Evolutionary conservation across 23 tunicate species (phyloP).

Genomic region (Halocynthia roretzi): DNA sequence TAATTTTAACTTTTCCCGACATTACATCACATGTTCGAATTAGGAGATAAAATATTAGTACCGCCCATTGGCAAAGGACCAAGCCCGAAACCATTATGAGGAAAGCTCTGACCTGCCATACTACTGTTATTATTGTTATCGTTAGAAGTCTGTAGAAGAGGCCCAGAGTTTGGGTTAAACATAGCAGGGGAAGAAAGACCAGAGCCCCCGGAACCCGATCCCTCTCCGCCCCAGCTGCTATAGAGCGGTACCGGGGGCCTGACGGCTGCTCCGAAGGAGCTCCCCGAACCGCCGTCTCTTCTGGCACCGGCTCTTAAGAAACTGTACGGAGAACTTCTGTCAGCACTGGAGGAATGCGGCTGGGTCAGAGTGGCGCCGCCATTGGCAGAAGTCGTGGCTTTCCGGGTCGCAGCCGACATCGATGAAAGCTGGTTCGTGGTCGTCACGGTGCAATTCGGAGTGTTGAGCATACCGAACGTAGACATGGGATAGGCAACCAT

Average conservation of each 20-base stretch:
- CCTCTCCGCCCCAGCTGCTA: constrained; percentile 74
- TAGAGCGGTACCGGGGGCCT: constrained; percentile 88
- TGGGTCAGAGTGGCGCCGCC: not conserved
- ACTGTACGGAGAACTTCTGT: constrained; percentile 16
- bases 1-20: no score
- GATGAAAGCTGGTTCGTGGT: not conserved
- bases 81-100: no score
- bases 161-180: no score
- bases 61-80: no score
- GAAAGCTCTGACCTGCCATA: no score
- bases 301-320: constrained; percentile 1
- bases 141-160: no score
- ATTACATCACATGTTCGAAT: no score
- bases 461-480: not conserved
- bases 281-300: constrained; percentile 4
- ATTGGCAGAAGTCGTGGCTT: not conserved
- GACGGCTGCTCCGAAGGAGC: constrained; percentile 11
- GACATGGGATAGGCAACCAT: no score
- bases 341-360: not conserved
- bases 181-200: constrained; percentile 3
- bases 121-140: no score
- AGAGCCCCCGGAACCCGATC: constrained; percentile 16
- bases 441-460: not conserved
- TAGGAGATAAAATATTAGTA: no score
- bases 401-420: constrained; percentile 1